Percentiles rank a stretch among this genome's conserved stretches.
phyloP scores from a whole-genome alignment of 2,113 vertebrate genomes.

The Dasypus novemcinctus region DNA sequence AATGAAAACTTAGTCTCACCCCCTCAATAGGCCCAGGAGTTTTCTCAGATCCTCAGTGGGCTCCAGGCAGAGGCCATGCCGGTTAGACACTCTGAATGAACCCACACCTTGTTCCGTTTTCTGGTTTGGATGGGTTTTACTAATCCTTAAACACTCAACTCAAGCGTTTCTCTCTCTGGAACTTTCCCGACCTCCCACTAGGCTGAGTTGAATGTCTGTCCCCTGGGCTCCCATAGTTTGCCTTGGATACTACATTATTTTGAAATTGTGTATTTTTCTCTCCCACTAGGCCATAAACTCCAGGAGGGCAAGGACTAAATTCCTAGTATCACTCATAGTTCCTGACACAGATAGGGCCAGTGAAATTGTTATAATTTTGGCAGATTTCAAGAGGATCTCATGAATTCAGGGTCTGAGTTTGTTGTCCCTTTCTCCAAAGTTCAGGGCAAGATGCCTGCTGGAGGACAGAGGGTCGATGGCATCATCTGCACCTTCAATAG shows the following conservation, averaged over 20 bases:
- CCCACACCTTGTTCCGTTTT: background rate
- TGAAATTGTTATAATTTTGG: too few species aligned
- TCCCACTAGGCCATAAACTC: background rate
- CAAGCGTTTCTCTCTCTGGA: slow-evolving; percentile 20
- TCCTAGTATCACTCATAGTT: background rate
- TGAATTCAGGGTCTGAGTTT: background rate
- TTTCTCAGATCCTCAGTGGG: background rate
- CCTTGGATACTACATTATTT: background rate
- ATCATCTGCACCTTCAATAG: background rate
- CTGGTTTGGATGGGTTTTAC: background rate
- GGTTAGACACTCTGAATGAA: background rate
- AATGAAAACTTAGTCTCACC: background rate
- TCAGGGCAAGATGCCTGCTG: background rate
- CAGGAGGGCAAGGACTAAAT: background rate
- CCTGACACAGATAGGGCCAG: background rate
- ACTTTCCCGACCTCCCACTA: background rate
- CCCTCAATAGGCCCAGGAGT: background rate
- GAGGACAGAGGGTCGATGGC: fast-evolving
- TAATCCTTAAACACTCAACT: background rate
- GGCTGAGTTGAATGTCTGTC: background rate
- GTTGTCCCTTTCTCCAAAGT: background rate
- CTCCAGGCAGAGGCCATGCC: background rate
- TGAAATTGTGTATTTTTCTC: background rate
- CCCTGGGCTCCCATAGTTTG: background rate
- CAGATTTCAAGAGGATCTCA: too few species aligned